Base-by-base conservation (phyloP, 2,797 vertebrate species). In the Pantherophis alleghaniensis region DNA sequence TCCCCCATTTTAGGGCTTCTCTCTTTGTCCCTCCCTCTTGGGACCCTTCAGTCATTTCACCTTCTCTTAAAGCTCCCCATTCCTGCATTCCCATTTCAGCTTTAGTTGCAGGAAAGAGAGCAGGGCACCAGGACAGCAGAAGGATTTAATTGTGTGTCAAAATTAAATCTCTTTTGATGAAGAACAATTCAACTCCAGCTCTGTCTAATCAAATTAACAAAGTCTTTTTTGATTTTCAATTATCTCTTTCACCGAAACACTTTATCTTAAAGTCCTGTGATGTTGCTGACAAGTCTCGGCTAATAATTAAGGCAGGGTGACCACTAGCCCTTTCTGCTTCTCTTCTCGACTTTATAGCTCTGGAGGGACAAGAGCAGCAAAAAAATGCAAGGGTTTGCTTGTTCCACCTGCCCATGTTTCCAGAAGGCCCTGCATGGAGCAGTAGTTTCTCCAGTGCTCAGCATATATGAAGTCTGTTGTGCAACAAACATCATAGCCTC, bases 211-310 rank as follows among this genome's bases (percentile, higher is more conserved):
- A 98, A 98, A 99, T 98, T 98, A 99, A 98, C 98, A 98, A 98
- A 98, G 98, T 98, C 98, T 97, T 98, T 98, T 98, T 98, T 98
- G 98, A 98, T 99, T 98, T 98, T 98, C 98, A 98, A 98, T 99
- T 98, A 99, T 98, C 98, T 98, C 97, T 97, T 96, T 96, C 96
- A 69, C 93, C 32, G 95, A 97, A 98, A 98, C 97, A 94, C 98
- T 98, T 98, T 97, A 97, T 97, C 97, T 94, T 26, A 93, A 16
- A 95, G 95, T 97, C 95, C 95, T 94, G 92, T 28, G 91, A 97
- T 94, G 93, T 94, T 10, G 94, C 97, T 9, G 95, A 97, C 97
- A 96, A 95, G 94, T 96, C 90, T 60, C 14, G 91, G 96, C 96
- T 92, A 59, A 92, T 96, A 96, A 96, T 79, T 79, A 96, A 94